Percentiles rank a stretch among this genome's conserved stretches.
These are phyloP conservation scores for Miniopterus natalensis DNA, from an alignment of 2,113 vertebrate species.

Conservation along the genomic window DNA sequence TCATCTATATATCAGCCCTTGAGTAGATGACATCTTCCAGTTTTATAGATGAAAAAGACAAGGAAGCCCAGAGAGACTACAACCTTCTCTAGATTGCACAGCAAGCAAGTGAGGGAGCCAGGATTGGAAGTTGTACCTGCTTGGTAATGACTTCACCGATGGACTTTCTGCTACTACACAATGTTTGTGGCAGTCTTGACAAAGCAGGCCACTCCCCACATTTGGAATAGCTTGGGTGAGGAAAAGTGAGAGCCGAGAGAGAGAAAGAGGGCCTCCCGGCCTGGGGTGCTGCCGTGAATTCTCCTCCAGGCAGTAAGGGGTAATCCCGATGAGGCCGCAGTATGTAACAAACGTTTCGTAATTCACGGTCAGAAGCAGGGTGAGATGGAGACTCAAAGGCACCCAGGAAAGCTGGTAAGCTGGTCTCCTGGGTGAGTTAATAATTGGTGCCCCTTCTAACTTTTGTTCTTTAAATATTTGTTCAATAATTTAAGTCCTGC, in stretches of 20 bases:
- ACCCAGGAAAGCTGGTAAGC: neutral
- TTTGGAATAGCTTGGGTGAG: neutral
- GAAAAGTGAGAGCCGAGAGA: neutral
- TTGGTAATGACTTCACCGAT: neutral
- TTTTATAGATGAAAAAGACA: neutral
- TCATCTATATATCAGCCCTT: neutral
- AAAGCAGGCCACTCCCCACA: neutral
- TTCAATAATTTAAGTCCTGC: neutral
- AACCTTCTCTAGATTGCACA: neutral
- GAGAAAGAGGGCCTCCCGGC: neutral
- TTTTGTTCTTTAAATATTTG: neutral
- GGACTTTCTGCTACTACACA: neutral
- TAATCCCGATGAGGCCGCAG: neutral
- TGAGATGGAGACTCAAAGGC: neutral
- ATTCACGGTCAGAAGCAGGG: neutral
- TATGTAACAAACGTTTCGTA: neutral
- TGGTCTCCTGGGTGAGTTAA: neutral
- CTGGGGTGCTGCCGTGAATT: neutral
- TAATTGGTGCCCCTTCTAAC: neutral
- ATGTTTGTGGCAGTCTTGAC: neutral
- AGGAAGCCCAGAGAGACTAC: neutral
- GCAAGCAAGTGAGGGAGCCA: neutral
- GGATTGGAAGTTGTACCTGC: neutral
- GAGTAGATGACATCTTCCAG: neutral
- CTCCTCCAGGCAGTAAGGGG: neutral